phyloP scores from a whole-genome alignment of 2,888 invertebrate genomes.

The Lacanobia oleracea region DNA sequence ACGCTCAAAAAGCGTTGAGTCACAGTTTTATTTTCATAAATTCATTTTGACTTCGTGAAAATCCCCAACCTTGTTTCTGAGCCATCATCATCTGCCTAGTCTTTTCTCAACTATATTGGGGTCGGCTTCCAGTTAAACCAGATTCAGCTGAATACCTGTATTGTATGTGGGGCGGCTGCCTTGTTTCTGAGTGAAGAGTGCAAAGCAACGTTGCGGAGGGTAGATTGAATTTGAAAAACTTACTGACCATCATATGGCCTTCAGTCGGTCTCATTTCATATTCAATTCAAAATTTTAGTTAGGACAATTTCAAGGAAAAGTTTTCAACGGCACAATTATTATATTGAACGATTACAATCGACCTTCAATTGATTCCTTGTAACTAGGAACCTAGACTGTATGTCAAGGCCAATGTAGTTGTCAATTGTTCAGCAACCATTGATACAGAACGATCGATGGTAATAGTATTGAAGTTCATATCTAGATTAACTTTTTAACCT shows the following conservation, averaged over 20 bases:
- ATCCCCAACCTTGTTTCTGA: no score
- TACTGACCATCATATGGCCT: not conserved
- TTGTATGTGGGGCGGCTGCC: no score
- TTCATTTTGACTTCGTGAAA: no score
- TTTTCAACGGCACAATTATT: not conserved
- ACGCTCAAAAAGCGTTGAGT: no score
- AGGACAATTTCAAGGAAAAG: not conserved
- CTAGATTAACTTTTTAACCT: slow-evolving; percentile 23
- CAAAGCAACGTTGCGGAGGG: not conserved
- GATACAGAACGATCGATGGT: slow-evolving; percentile 26
- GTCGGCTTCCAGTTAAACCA: no score
- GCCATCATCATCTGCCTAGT: no score
- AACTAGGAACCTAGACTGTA: not conserved
- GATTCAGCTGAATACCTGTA: no score
- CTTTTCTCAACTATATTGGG: no score
- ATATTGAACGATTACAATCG: not conserved
- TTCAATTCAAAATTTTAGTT: not conserved
- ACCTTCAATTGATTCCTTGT: not conserved
- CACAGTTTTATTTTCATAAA: no score
- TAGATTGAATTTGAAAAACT: not conserved
- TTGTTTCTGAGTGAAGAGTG: not conserved
- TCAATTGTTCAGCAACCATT: slow-evolving; percentile 23
- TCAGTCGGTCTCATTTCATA: not conserved
- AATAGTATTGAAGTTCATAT: slow-evolving; percentile 31
- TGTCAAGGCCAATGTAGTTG: slow-evolving; percentile 3